A percentile compares a stretch with the other conserved stretches of the same genome.
Evolutionary conservation across 2,888 invertebrate genomes (phyloP).

Genomic region (Torymus auratus): DNA sequence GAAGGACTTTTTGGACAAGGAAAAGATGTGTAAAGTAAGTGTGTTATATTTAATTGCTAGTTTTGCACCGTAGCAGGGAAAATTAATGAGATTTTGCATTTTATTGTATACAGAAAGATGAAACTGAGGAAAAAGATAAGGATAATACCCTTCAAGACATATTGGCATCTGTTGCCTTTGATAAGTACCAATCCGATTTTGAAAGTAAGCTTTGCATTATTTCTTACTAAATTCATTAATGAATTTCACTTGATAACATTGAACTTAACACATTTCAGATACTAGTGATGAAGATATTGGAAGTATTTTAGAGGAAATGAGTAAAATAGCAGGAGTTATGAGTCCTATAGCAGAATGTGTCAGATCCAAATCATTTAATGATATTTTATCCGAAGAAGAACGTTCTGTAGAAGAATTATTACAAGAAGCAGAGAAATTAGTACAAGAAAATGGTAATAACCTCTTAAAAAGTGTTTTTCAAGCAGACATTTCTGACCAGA

Average conservation of each 20-base stretch:
- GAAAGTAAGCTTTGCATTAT: slow-evolving; percentile 67
- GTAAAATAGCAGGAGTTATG: slow-evolving; percentile 71
- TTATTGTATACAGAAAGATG: slow-evolving; percentile 60
- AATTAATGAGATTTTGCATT: no score
- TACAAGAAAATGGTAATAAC: slow-evolving; percentile 69
- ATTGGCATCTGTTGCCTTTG: slow-evolving; percentile 72
- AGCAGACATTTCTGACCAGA: slow-evolving; percentile 67
- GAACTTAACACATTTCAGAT: slow-evolving; percentile 62
- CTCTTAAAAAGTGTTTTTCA: slow-evolving; percentile 70
- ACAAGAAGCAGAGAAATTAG: slow-evolving; percentile 73
- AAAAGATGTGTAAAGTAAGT: slow-evolving; percentile 72
- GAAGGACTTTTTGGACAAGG: slow-evolving; percentile 72
- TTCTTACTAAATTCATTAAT: no score
- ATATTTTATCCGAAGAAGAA: slow-evolving; percentile 70
- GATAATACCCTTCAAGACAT: slow-evolving; percentile 72
- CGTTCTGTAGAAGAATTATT: slow-evolving; percentile 73
- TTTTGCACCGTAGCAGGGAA: no score
- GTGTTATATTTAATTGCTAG: background rate
- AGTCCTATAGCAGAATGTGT: slow-evolving; percentile 70
- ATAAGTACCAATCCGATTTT: slow-evolving; percentile 74
- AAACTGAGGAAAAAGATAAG: slow-evolving; percentile 66
- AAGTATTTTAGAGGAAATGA: slow-evolving; percentile 74
- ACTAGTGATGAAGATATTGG: slow-evolving; percentile 75
- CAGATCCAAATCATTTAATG: slow-evolving; percentile 66
- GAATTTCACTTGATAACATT: no score